These are phyloP conservation scores for Xiphophorus hellerii DNA, from an alignment of 2,113 vertebrate genomes.

Conservation along the genomic window DNA sequence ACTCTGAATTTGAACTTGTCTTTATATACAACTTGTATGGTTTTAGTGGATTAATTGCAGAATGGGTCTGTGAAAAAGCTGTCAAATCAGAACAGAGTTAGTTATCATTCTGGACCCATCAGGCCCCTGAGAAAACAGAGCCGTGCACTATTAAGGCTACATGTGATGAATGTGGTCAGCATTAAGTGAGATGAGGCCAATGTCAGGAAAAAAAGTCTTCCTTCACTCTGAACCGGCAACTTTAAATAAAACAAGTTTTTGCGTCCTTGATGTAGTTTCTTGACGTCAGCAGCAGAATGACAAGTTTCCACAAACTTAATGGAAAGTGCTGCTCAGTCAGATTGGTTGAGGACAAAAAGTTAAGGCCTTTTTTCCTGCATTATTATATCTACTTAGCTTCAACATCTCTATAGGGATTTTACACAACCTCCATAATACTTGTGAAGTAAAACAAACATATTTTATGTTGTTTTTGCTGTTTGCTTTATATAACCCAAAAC, in stretches of 20 bases:
- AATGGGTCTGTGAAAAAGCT: neutral
- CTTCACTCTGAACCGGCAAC: neutral
- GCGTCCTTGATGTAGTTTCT: neutral
- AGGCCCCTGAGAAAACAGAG: neutral
- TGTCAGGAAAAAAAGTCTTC: neutral
- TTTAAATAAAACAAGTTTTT: neutral
- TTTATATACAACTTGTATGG: neutral
- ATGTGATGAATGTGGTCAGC: neutral
- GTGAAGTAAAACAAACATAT: neutral
- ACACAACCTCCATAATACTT: no score
- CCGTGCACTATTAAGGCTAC: neutral
- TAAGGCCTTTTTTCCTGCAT: neutral
- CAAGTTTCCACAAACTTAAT: neutral
- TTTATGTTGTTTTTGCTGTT: constrained; percentile 4
- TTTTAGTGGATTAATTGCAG: neutral
- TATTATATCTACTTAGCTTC: no score
- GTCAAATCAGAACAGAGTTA: neutral
- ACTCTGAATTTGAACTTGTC: neutral
- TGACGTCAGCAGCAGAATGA: neutral
- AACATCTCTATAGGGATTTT: neutral
- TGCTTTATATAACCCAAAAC: no score
- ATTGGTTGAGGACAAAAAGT: neutral
- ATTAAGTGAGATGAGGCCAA: neutral
- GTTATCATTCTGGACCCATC: neutral
- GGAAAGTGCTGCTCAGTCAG: neutral